phyloP scores from a whole-genome alignment of 2,797 vertebrate genomes.

The Gila robusta region DNA sequence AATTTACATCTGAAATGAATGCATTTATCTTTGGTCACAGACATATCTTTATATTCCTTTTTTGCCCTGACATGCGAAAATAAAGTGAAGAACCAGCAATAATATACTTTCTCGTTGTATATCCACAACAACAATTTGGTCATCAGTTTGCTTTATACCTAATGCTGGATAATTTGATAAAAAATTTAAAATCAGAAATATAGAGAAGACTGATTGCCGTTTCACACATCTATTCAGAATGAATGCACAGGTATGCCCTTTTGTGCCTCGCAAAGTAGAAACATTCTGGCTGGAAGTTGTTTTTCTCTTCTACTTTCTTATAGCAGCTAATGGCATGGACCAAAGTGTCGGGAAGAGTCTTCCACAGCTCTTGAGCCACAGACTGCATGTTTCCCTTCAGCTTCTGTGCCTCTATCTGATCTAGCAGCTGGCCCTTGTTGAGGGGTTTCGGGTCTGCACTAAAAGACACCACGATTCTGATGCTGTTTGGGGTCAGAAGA shows the following conservation, averaged over 20 bases:
- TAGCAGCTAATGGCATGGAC: slow-evolving; percentile 81
- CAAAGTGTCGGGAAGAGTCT: slow-evolving; percentile 75
- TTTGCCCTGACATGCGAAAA: slow-evolving; percentile 2
- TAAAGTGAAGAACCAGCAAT: not conserved
- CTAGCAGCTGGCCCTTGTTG: slow-evolving; percentile 74
- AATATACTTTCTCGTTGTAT: not conserved
- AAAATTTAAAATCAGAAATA: not conserved
- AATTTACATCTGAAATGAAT: not conserved
- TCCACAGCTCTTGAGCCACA: slow-evolving; percentile 73
- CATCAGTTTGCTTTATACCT: slow-evolving; percentile 8
- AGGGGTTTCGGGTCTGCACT: slow-evolving; percentile 75
- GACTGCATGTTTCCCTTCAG: slow-evolving; percentile 78
- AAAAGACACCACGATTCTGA: slow-evolving; percentile 82
- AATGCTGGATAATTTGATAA: slow-evolving; percentile 6
- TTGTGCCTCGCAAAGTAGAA: slow-evolving; percentile 80
- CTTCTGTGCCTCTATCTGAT: slow-evolving; percentile 77
- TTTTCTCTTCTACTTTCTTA: slow-evolving; percentile 80
- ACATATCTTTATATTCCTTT: not conserved
- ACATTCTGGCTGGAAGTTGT: slow-evolving; percentile 81
- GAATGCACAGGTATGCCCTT: slow-evolving; percentile 77
- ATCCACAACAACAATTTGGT: not conserved
- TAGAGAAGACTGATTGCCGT: slow-evolving; percentile 48
- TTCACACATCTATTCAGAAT: slow-evolving; percentile 72
- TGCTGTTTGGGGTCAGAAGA: slow-evolving; percentile 75
- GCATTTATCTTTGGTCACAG: slow-evolving; percentile 9